Evolutionary conservation across 1,140 invertebrate genomes (phyloP), one percentile per base, ranked within the genome.

Genomic region (Camponotus pennsylvanicus): DNA sequence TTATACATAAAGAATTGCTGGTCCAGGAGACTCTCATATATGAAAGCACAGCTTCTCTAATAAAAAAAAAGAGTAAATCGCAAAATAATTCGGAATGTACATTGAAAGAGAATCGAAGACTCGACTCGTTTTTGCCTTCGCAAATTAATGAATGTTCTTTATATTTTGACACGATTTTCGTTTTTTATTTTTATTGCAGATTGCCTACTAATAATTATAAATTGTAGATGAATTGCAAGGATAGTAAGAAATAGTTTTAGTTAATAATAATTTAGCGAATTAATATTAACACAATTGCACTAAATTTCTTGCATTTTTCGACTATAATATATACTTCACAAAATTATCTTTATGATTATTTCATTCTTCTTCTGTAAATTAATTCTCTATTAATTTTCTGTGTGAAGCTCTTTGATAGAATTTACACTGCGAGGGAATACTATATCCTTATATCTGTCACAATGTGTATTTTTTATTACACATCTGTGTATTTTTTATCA

Each of bases 201-300:
- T 67, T 66, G 21, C n/a, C 32, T 42, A 66, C 15, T 71, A 80
- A 57, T n/a, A 83, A 66, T 85, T 32, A 61, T n/a, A 73, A 37
- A 75, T 61, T 61, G 8, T 49, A 75, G 40, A 80, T 42, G 7
- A 61, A 83, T 83, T 83, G 32, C 34, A 42, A 88, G 37, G 49
- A 52, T 75, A 59, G 6, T n/a, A 59, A 21, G 13, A 45, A 67
- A 88, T 61, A 42, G 6, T 63, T 61, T 32, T 57, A 37, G 27
- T 52, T 59, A 75, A 55, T 37, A 40, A 49, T 34, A 71, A 73
- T 82, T 59, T 32, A 7, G 59, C 45, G 27, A 82, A 71, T 89
- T 82, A 82, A 66, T 63, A 84, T 80, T 79, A 89, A 64, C 57
- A 57, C 63, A 57, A 89, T 89, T 89, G 88, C 87, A 89, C 87